Conservation (phyloP, 2,797 vertebrate genomes). For the Myripristis jacobus region DNA sequence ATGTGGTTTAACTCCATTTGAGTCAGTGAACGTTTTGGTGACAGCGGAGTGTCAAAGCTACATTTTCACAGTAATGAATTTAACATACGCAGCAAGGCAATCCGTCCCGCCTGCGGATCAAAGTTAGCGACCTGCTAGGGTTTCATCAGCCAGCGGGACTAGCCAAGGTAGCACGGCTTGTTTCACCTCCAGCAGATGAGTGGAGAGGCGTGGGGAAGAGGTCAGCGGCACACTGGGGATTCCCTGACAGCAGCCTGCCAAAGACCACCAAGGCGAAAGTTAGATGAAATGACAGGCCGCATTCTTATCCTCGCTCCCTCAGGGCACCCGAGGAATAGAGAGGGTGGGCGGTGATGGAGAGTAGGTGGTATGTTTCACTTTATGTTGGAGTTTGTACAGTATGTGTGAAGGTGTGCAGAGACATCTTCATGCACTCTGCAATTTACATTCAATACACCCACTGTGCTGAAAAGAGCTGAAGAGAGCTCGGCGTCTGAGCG, state of each 20-base stretch:
- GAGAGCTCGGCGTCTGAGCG: conserved; percentile 33
- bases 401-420: conserved; percentile 45
- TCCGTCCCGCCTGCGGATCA: conserved; percentile 68
- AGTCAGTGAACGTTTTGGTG: conserved; percentile 33
- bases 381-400: conserved; percentile 44
- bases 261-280: conserved; percentile 79
- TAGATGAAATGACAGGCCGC: conserved; percentile 66
- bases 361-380: conserved; percentile 46
- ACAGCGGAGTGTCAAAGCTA: conserved; percentile 39
- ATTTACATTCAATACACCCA: conserved; percentile 60
- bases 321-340: conserved; percentile 39
- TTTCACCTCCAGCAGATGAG: conserved; percentile 80
- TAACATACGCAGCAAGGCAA: conserved; percentile 53
- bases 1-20: conserved; percentile 12
- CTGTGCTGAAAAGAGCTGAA: conserved; percentile 50
- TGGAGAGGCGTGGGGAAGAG: conserved; percentile 68
- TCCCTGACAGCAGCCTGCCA: conserved; percentile 72
- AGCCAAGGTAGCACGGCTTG: conserved; percentile 62
- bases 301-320: conserved; percentile 62
- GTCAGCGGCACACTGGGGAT: conserved; percentile 71
- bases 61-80: conserved; percentile 67
- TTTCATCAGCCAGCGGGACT: conserved; percentile 71
- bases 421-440: conserved; percentile 46
- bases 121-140: conserved; percentile 66
- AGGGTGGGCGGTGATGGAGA: conserved; percentile 38